Evolutionary conservation across 2,888 invertebrate genomes (phyloP), one percentile per base, ranked within the genome.

Genomic region (Cataglyphis altisquamis): DNA sequence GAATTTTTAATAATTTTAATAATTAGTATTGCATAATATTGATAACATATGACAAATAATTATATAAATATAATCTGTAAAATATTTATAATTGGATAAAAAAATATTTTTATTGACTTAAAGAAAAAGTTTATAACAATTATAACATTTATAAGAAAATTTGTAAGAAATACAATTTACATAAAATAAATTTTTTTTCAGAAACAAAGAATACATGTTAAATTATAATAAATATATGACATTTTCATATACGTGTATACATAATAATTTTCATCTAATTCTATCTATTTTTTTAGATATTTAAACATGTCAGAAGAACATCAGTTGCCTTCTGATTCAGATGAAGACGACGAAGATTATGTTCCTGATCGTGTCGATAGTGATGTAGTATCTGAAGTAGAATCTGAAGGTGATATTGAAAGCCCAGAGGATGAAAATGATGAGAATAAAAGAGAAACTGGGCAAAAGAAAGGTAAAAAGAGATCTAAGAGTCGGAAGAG

Each of bases 281-380:
- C 41, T 36, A 62, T 73, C 6, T 63, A 32, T 39, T 39, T 73
- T 48, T 64, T 15, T 10, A 63, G 32, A 62, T 29, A 52, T 45
- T 39, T 52, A 66, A 87, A 68, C 78, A 94, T 94, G 94, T 95
- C 95, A 64, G 94, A 95, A 86, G 94, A 95, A 84, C 94, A 95
- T 87, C 95, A 96, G 62, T 95, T 95, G 87, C 95, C 95, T 0
- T 97, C 97, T 18, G 97, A 96, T 80, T 97, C 97, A 88, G 97
- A 98, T 91, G 95, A 96, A 87, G 97, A 97, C 93, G 98, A 98
- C 94, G 97, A 97, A 88, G 98, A 98, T 92, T 98, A 97, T 93
- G 96, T 97, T 85, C 97, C 97, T 41, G 96, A 96, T 87, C 96
- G 95, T 86, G 96, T 96, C 73, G 94, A 94, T 21, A 95, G 95